Evolutionary conservation across 2,888 invertebrate genomes (phyloP), one percentile per base, ranked within the genome.

Genomic region (Trissolcus brochymenae): DNA sequence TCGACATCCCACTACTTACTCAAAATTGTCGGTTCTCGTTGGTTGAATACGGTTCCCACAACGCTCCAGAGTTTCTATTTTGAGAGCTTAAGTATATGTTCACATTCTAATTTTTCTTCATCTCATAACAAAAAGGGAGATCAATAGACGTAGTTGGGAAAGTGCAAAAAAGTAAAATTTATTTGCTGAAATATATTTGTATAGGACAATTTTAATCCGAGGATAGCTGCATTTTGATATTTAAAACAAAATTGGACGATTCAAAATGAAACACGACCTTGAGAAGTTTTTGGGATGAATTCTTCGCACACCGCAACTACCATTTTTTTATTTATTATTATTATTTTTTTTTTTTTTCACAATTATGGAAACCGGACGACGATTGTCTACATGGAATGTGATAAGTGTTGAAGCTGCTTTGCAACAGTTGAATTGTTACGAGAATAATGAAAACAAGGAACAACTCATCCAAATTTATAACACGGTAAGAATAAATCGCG

Each of bases 341-440:
- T n/a, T n/a, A n/a, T n/a, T n/a, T n/a, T n/a, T n/a, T n/a, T n/a
- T 25, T 25, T 25, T 29, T 29, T 6, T 29, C 29, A 29, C 7
- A 29, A 29, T 29, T 29, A 61, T 78, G 76, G 64, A 51, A 51
- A 88, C 88, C 88, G 89, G 88, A 75, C 87, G 90, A 79, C 88
- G 90, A 82, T 87, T 89, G 87, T 90, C 90, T 0, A 89, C 85
- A 78, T 90, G 90, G 90, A 89, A 89, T 79, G 87, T 86, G 40
- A 80, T 90, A 71, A 89, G 87, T 80, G 83, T 90, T 43, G 90
- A 88, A 73, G 86, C 87, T 17, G 88, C 88, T 46, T 75, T 88
- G 49, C 87, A 87, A 74, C 88, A 88, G 66, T 83, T 88, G 21
- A 87, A 86, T 76, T 77, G 64, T 55, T 82, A 83, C 62, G 87